Conservation (phyloP, 1,140 invertebrate species). For the Melanaphis sacchari region DNA sequence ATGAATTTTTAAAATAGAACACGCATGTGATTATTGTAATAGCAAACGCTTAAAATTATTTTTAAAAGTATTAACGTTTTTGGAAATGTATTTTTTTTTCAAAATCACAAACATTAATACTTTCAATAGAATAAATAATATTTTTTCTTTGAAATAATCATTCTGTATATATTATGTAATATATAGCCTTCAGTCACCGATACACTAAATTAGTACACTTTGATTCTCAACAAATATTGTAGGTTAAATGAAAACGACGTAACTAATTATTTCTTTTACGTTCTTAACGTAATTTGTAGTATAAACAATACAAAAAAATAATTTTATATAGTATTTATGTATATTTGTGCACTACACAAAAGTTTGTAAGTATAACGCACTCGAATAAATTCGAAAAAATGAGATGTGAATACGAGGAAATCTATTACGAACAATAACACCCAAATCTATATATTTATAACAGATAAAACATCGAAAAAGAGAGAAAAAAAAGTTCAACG, state of each 20-base stretch:
- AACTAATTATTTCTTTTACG: not conserved
- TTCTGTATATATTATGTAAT: too few relatives aligned
- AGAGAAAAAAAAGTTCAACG: not conserved
- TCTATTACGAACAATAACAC: not conserved
- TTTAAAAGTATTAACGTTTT: not conserved
- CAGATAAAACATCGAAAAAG: not conserved
- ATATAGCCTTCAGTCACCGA: not conserved
- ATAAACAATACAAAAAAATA: not conserved
- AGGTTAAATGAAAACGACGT: not conserved
- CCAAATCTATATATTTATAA: not conserved
- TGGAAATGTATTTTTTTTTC: not conserved
- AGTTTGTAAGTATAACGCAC: not conserved
- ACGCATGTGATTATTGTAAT: not conserved
- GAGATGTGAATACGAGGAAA: not conserved
- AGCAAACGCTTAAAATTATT: not conserved
- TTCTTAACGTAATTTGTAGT: not conserved
- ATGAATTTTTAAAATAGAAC: not conserved
- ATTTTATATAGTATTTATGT: not conserved
- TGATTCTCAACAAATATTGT: not conserved
- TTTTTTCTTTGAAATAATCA: not conserved
- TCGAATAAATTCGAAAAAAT: not conserved
- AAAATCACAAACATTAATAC: not conserved
- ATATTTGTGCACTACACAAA: not conserved
- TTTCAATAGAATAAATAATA: not conserved
- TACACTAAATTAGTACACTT: not conserved